Percentiles rank a stretch among this genome's conserved stretches.
These are phyloP conservation scores for Emmelina monodactyla DNA, from an alignment of 2,888 invertebrate species.

Conservation along the genomic window DNA sequence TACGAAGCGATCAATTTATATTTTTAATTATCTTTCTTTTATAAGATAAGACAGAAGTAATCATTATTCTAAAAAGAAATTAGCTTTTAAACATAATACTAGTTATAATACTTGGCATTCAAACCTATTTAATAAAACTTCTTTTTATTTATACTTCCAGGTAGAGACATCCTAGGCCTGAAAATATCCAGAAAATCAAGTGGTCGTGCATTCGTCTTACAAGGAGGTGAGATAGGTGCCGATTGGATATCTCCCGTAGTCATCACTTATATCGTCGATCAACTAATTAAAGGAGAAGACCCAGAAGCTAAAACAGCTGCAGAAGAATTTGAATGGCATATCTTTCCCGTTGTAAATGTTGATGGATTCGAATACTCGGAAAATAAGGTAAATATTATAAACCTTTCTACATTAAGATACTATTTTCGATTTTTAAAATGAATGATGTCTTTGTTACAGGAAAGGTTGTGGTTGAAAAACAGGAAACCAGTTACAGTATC, in stretches of 20 bases:
- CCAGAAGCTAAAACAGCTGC: conserved; percentile 50
- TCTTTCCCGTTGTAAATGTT: conserved; percentile 77
- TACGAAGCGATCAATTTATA: no score
- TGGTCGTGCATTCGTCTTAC: conserved; percentile 33
- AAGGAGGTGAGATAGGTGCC: conserved; percentile 72
- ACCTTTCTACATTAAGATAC: background rate
- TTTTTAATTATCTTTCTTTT: no score
- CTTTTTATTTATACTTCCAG: conserved; percentile 25
- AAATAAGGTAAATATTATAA: conserved; percentile 41
- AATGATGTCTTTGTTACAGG: conserved; percentile 24
- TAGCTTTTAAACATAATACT: no score
- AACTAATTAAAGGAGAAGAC: conserved; percentile 65
- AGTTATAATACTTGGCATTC: no score
- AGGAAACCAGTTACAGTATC: conserved; percentile 38
- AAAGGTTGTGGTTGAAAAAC: conserved; percentile 73
- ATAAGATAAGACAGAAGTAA: no score
- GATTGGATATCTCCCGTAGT: conserved; percentile 79
- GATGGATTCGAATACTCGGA: conserved; percentile 79
- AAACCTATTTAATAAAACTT: no score
- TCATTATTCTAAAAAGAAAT: no score
- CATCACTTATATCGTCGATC: conserved; percentile 68
- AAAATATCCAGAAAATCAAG: conserved; percentile 36
- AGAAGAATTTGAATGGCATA: conserved; percentile 73
- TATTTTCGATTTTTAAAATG: background rate
- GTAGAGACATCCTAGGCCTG: conserved; percentile 53